A percentile compares a stretch with the other conserved stretches of the same genome.
Evolutionary conservation across 2,797 vertebrate genomes (phyloP).

Genomic region (Odontamblyopus rebecca): DNA sequence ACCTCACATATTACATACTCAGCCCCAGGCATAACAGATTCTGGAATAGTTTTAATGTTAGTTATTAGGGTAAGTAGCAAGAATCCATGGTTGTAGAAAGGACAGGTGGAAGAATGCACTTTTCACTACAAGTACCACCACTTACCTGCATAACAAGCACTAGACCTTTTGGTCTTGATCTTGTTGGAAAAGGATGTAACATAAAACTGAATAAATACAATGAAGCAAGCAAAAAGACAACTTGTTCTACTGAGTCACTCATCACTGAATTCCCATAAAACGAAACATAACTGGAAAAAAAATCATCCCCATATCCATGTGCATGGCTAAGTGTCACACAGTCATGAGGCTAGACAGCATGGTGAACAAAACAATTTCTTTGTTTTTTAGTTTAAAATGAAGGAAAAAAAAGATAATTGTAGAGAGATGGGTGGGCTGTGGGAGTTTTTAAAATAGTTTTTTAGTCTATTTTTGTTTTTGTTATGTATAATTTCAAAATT

Average conservation of each 20-base stretch:
- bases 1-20: too few relatives aligned
- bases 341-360: constrained; percentile 33
- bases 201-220: constrained; percentile 13
- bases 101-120: neutral
- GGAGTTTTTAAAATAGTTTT: too few relatives aligned
- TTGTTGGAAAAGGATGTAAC: neutral
- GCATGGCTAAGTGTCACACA: constrained; percentile 51
- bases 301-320: constrained; percentile 53
- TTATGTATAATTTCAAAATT: too few relatives aligned
- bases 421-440: too few relatives aligned
- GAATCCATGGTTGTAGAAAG: neutral
- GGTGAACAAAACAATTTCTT: constrained; percentile 25
- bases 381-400: constrained; percentile 18
- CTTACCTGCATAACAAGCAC: neutral
- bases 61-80: too few relatives aligned
- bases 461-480: too few relatives aligned
- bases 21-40: too few relatives aligned
- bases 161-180: neutral
- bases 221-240: constrained; percentile 16
- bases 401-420: too few relatives aligned
- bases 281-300: constrained; percentile 28
- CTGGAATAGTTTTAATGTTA: too few relatives aligned
- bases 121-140: neutral
- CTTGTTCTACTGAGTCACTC: constrained; percentile 27
- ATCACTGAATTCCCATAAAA: constrained; percentile 8